Base-by-base conservation (phyloP, 1,140 invertebrate species). In the Hyles euphorbiae region DNA sequence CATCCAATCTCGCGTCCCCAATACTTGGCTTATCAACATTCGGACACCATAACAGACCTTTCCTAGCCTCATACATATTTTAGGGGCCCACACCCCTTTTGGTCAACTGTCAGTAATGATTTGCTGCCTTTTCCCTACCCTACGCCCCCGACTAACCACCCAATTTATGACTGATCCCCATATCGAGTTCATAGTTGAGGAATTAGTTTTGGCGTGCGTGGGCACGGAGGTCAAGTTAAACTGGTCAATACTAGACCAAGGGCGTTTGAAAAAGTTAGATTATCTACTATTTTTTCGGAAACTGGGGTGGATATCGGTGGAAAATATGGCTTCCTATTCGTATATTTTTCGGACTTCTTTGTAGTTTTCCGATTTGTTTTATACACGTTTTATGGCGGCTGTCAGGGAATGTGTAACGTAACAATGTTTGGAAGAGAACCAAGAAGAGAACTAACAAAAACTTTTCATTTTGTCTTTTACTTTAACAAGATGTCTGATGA, bases 61-160 rank as follows among this genome's bases (percentile, higher is more conserved):
- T 76, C 72, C 74, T 79, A 78, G 79, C 75, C 85, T 88, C 83
- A 88, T 88, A 88, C 85, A 88, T 88, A 88, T 85, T 87, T 88
- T 81, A 88, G 76, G 79, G 79, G 64, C 65, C 60, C 71, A 70
- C 76, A 78, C 80, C 81, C 83, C 78, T 70, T 78, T 75, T 85
- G 83, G 85, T 88, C 85, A 88, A 83, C 83, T 88, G 83, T 87
- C 85, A 87, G 83, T 87, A 85, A 88, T 88, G 85, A 87, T 88
- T 88, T 88, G 85, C 85, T 84, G 80, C 77, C 70, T 70, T 77
- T 74, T 74, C 76, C 79, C 81, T 69, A 57, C 65, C 66, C 50
- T 60, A 79, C 81, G 74, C 83, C 83, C 83, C 77, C 78, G 60
- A 60, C 64, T 67, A 59, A 53, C 55, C 49, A 54, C 57, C 75